These are phyloP conservation scores for Meloidogyne floridensis DNA, from an alignment of 1,140 invertebrate species.

Conservation along the genomic window DNA sequence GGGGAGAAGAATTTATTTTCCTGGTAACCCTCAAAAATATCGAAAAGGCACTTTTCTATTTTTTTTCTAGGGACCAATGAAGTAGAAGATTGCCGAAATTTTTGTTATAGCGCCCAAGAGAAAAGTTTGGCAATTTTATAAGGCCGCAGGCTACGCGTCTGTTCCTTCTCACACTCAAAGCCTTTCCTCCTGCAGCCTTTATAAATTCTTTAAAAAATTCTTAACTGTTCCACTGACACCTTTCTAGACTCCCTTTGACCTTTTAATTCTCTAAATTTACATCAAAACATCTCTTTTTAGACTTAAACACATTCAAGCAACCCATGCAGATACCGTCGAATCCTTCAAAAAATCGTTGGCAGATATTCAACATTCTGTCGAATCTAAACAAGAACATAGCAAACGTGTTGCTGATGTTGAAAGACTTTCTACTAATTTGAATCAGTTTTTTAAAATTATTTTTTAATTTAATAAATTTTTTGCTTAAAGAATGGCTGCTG, in stretches of 20 bases:
- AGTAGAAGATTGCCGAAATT: no score
- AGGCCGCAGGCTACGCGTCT: no score
- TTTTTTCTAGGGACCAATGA: no score
- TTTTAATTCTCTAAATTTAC: background rate
- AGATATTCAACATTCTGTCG: constrained; percentile 52
- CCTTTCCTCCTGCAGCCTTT: no score
- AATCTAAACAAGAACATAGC: constrained; percentile 43
- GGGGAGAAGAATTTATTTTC: no score
- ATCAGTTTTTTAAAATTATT: constrained; percentile 17
- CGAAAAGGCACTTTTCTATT: no score
- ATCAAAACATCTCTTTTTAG: background rate
- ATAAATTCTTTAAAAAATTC: no score
- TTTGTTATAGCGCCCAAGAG: background rate
- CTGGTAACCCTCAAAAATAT: no score
- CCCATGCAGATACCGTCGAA: constrained; percentile 45
- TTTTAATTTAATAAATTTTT: background rate
- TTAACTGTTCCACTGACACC: no score
- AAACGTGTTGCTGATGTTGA: constrained; percentile 48
- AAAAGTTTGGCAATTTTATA: no score
- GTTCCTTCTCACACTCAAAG: no score
- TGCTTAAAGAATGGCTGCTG: constrained; percentile 33
- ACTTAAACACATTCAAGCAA: constrained; percentile 22
- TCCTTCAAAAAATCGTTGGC: constrained; percentile 51
- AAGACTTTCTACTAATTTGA: constrained; percentile 41
- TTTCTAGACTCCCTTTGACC: background rate